These are phyloP conservation scores for Pogonomyrmex barbatus DNA, from an alignment of 1,140 invertebrate genomes.

Conservation along the genomic window DNA sequence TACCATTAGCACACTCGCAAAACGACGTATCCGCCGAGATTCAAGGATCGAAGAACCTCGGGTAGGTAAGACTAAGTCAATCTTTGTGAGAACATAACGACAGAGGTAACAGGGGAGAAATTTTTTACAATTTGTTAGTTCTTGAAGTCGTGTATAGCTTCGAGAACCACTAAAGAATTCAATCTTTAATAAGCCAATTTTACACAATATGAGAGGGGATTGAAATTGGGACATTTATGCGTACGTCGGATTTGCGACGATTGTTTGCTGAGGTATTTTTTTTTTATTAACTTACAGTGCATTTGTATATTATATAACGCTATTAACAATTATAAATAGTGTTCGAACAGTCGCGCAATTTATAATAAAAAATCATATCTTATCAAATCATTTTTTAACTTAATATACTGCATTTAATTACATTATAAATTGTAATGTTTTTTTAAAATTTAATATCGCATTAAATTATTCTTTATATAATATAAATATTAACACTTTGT, in stretches of 20 bases:
- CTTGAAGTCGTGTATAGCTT: background rate
- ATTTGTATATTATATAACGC: constrained; percentile 23
- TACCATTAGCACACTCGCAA: constrained; percentile 32
- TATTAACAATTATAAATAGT: constrained; percentile 32
- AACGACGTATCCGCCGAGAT: constrained; percentile 19
- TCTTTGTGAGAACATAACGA: constrained; percentile 11
- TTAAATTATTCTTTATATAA: background rate
- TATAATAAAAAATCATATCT: background rate
- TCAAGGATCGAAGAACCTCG: constrained; percentile 22
- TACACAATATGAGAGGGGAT: background rate
- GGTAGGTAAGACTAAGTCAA: background rate
- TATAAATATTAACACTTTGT: background rate
- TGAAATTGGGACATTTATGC: constrained; percentile 9
- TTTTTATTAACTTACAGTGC: constrained; percentile 52
- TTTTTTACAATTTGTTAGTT: constrained; percentile 40
- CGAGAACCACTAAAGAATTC: background rate
- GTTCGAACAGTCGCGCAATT: constrained; percentile 19
- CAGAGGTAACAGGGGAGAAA: background rate
- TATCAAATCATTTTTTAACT: background rate
- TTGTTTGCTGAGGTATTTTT: background rate
- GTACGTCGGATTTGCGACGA: constrained; percentile 48
- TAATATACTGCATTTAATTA: background rate
- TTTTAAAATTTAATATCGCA: background rate
- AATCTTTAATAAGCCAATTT: constrained; percentile 37
- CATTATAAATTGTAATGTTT: background rate